Conservation (phyloP, 1,140 invertebrate species). For the Palaemon carinicauda region DNA sequence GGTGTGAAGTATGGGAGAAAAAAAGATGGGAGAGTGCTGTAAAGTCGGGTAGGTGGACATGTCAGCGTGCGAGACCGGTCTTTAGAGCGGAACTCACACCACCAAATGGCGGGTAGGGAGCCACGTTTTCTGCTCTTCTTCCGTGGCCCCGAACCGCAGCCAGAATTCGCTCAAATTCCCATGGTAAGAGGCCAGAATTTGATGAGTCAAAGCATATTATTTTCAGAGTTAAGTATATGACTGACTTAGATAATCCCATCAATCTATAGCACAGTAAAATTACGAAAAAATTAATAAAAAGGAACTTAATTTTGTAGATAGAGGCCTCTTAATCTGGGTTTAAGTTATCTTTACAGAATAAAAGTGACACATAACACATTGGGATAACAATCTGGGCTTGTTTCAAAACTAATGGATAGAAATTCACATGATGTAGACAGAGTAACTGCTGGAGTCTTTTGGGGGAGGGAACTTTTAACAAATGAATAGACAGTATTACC, state of each 20-base stretch:
- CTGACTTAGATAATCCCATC: not conserved
- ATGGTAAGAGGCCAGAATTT: not conserved
- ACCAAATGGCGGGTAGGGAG: conserved; percentile 41
- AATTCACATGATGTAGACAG: conserved; percentile 34
- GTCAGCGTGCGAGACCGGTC: conserved; percentile 15
- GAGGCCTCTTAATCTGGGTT: not conserved
- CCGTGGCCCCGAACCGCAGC: conserved; percentile 50
- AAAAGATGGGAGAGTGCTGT: conserved; percentile 37
- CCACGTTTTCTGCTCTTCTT: conserved; percentile 17
- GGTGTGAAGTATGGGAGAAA: conserved; percentile 51
- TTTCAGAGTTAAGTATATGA: not conserved
- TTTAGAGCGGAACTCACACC: conserved; percentile 11
- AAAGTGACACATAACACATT: conserved; percentile 25
- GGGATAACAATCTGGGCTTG: conserved; percentile 32
- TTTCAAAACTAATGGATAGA: conserved; percentile 14
- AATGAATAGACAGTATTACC: conserved; percentile 32
- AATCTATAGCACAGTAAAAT: too few relatives aligned
- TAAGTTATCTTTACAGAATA: conserved; percentile 11
- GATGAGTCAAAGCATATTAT: too few relatives aligned
- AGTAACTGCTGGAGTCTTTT: conserved; percentile 26
- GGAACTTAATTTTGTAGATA: too few relatives aligned
- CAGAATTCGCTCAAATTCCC: conserved; percentile 7
- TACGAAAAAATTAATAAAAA: too few relatives aligned
- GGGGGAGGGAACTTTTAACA: conserved; percentile 28
- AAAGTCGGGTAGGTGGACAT: conserved; percentile 28